Percentiles rank a stretch among this genome's conserved stretches.
These are phyloP conservation scores for Agrochola macilenta DNA, from an alignment of 2,888 invertebrate species.

Conservation along the genomic window DNA sequence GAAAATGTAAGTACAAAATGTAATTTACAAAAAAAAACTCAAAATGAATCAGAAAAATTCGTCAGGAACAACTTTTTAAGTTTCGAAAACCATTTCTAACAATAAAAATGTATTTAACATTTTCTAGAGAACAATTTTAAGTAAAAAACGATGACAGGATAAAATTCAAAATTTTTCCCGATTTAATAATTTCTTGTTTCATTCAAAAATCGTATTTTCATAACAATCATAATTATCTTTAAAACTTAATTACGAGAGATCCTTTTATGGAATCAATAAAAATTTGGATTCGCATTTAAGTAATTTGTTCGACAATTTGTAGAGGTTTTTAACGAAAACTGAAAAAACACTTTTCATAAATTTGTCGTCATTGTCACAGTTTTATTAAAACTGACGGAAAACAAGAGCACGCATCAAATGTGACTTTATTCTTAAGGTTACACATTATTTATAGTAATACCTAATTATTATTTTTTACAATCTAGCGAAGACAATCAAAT, in stretches of 20 bases:
- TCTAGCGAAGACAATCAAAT: constrained; percentile 33
- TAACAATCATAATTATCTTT: constrained; percentile 74
- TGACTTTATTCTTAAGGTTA: constrained; percentile 42
- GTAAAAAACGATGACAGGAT: constrained; percentile 67
- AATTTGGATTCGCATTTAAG: constrained; percentile 65
- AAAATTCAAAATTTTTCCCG: constrained; percentile 67
- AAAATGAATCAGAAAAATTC: constrained; percentile 49
- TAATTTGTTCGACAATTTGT: constrained; percentile 65
- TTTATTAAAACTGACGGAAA: constrained; percentile 23
- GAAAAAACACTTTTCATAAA: constrained; percentile 16
- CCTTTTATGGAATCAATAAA: constrained; percentile 77
- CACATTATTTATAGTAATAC: constrained; percentile 38
- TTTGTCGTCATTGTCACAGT: constrained; percentile 16
- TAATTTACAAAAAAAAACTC: constrained; percentile 40
- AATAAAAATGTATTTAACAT: constrained; percentile 64
- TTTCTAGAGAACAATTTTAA: constrained; percentile 67
- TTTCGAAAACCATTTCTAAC: constrained; percentile 64
- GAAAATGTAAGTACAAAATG: constrained; percentile 38
- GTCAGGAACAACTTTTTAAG: constrained; percentile 68
- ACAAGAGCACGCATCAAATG: constrained; percentile 18
- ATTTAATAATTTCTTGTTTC: constrained; percentile 60
- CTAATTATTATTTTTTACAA: constrained; percentile 30
- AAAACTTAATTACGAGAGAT: constrained; percentile 82
- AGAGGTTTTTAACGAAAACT: constrained; percentile 14
- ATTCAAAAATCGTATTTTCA: constrained; percentile 69